Percentiles rank a stretch among this genome's conserved stretches.
Evolutionary conservation across 2,888 invertebrate genomes (phyloP).

Genomic region (Ochlodes sylvanus): DNA sequence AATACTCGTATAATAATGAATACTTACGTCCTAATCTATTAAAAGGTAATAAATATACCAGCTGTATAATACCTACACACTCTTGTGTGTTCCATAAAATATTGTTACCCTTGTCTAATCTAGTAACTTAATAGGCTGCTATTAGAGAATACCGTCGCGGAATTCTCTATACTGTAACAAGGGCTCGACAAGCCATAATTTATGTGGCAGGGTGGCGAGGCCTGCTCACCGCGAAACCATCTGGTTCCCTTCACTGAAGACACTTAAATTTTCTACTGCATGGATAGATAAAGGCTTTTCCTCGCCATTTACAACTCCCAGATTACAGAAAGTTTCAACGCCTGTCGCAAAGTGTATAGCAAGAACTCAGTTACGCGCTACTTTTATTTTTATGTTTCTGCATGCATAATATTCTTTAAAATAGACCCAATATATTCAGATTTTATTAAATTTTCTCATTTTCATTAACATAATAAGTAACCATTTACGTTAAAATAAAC

Average conservation of each 20-base stretch:
- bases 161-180: slow-evolving; percentile 60
- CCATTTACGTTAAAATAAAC: too few relatives aligned
- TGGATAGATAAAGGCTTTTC: slow-evolving; percentile 13
- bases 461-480: too few relatives aligned
- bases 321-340: slow-evolving; percentile 1
- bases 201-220: slow-evolving; percentile 47
- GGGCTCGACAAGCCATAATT: slow-evolving; percentile 63
- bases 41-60: too few relatives aligned
- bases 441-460: too few relatives aligned
- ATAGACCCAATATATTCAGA: too few relatives aligned
- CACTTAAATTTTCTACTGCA: slow-evolving; percentile 32
- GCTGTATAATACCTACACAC: background rate
- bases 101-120: slow-evolving; percentile 54
- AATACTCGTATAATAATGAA: too few relatives aligned
- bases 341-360: slow-evolving; percentile 3
- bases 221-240: slow-evolving; percentile 45
- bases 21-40: too few relatives aligned
- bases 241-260: slow-evolving; percentile 40
- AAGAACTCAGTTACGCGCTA: background rate
- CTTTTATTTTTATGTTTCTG: background rate
- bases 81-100: slow-evolving; percentile 32
- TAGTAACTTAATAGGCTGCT: slow-evolving; percentile 55
- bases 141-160: slow-evolving; percentile 58
- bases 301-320: background rate
- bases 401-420: too few relatives aligned